Evolutionary conservation across 2,888 invertebrate species (phyloP), one percentile per base, ranked within the genome.

Genomic region (Drosophila mulleri): DNA sequence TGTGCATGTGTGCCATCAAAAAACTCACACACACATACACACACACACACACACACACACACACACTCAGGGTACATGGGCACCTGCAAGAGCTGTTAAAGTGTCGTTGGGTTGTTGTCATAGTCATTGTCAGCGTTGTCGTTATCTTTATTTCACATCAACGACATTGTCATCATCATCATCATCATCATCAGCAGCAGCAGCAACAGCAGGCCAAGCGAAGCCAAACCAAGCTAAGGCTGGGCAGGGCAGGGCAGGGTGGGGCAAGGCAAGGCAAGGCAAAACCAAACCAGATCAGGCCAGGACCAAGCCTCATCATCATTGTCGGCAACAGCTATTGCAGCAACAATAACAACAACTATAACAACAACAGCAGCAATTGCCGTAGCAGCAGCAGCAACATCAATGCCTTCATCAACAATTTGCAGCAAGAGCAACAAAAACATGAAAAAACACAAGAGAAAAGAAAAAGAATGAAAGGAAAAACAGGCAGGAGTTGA

Each of bases 71-170:
- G 9, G 47, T 39, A 39, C 16, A 23, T 58, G 58, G 84, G 84
- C 84, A 83, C 87, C 83, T 83, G 83, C 82, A 83, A 80, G 85
- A 66, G 83, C 83, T 87, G 83, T 84, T 87, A 87, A 87, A 84
- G 85, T 88, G 83, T 88, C 86, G 78, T 83, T 82, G 88, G 80
- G 88, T 59, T 81, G 88, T 88, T 85, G 84, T 79, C 85, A 85
- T 85, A 83, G 85, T 85, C 84, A 83, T 85, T 85, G 88, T 85
- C 84, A 88, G 81, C 81, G 88, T 83, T 85, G 88, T 81, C 84
- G 86, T 88, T 88, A 85, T 88, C 88, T 85, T 88, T 88, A 85
- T 85, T 85, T 87, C 85, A 78, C 83, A 84, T 84, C 83, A 84
- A 84, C 85, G 85, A 81, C 85, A 83, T 85, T 79, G 79, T 88